Base-by-base conservation (phyloP, 2,797 vertebrate species). In the Propithecus perrieri region DNA sequence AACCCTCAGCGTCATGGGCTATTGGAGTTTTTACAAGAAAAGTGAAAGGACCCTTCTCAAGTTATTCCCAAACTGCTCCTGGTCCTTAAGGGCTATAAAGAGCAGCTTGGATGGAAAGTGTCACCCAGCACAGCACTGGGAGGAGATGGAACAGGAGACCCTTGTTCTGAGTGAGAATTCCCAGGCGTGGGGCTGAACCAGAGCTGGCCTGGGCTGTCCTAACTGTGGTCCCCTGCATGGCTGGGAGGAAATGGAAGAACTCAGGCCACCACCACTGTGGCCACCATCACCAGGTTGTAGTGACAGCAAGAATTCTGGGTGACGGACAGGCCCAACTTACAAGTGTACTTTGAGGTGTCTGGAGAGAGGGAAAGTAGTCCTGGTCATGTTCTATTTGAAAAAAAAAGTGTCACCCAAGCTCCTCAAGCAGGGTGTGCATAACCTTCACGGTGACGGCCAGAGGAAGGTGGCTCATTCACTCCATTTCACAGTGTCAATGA, bases 11-110 rank as follows among this genome's bases (percentile, higher is more conserved):
- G 18, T 78, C 28, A 46, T 0, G 5, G 35, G 46, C 65, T 69
- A 7, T 15, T 46, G 15, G 22, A 41, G 41, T 13, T 95, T 98
- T 95, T 81, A 92, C 97, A 96, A 95, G 96, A 84, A 87, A 91
- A 96, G 35, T 41, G 88, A 93, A 93, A 91, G 76, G 74, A 63
- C 35, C 46, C n/a, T 17, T 95, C 46, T 63, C n/a, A 90, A 79
- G 53, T 71, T 80, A 59, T 72, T 72, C 35, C 7, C 5, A 75
- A 43, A 75, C 5, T 50, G 12, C 5, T 10, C 57, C 61, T 61
- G 41, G 41, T 69, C 33, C 50, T 53, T 9, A 55, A 24, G 50
- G 57, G 35, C 75, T 67, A 67, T 15, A 26, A 63, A 69, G 50
- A 63, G n/a, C 43, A 69, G 24, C 55, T 75, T 8, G 30, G 30